A percentile compares a stretch with the other conserved stretches of the same genome.
phyloP scores from a whole-genome alignment of 2,113 vertebrate species.

The Notothenia coriiceps region DNA sequence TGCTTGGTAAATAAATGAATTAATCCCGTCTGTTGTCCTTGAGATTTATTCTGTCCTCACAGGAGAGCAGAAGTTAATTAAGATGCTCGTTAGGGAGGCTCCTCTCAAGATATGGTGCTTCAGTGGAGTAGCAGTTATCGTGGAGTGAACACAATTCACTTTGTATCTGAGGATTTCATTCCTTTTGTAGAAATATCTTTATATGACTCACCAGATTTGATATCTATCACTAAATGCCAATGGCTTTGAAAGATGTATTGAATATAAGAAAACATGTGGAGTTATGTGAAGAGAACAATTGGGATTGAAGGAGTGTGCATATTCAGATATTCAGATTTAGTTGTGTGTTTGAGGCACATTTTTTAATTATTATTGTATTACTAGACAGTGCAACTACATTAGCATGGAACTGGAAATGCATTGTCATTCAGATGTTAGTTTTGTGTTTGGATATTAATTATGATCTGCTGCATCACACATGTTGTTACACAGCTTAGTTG shows the following conservation, averaged over 20 bases:
- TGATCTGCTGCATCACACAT: too few species aligned
- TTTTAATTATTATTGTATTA: neutral
- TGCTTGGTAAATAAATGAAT: conserved; percentile 79
- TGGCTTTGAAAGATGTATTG: conserved; percentile 19
- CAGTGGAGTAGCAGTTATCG: conserved; percentile 36
- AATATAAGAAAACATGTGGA: conserved; percentile 34
- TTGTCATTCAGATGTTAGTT: neutral
- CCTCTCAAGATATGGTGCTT: conserved; percentile 48
- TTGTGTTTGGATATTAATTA: too few species aligned
- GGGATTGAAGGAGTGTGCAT: neutral
- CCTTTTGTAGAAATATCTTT: conserved; percentile 11
- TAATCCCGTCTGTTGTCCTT: conserved; percentile 79
- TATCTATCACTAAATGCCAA: neutral
- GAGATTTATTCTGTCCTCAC: conserved; percentile 75
- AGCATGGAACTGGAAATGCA: neutral
- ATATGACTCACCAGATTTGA: neutral
- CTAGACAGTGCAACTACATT: too few species aligned
- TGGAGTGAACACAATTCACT: conserved; percentile 20
- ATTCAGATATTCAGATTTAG: conserved; percentile 38
- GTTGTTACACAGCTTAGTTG: too few species aligned
- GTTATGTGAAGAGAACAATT: conserved; percentile 34
- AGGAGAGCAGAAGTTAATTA: conserved; percentile 78
- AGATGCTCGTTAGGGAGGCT: conserved; percentile 63
- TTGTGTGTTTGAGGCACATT: conserved; percentile 3
- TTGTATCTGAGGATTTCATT: conserved; percentile 18